phyloP scores from a whole-genome alignment of 1,140 invertebrate genomes.

The Eriocheir sinensis region DNA sequence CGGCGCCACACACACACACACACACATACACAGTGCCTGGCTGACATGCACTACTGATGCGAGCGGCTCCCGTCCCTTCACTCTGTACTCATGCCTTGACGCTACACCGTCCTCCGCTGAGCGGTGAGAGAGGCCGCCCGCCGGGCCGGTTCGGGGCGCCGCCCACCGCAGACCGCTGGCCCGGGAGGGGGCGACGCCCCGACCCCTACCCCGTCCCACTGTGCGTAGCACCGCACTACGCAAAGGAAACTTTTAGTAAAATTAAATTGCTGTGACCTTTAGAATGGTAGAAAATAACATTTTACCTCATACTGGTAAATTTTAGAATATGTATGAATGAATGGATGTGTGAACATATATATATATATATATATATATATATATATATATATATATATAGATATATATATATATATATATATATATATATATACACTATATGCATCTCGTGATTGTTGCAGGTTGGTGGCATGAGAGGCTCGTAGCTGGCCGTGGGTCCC shows the following conservation, averaged over 20 bases:
- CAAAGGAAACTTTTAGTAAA: neutral
- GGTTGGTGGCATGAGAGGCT: neutral
- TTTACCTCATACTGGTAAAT: neutral
- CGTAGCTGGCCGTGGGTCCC: neutral
- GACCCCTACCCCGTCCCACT: neutral
- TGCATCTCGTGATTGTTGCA: no score
- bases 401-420: no score
- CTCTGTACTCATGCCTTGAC: no score
- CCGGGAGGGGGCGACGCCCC: neutral
- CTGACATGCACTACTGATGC: neutral
- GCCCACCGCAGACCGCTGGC: no score
- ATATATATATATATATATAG: no score
- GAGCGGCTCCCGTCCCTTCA: neutral
- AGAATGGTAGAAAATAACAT: neutral
- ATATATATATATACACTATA: no score
- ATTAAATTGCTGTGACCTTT: neutral
- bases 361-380: no score
- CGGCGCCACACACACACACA: constrained; percentile 7
- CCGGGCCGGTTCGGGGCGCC: no score
- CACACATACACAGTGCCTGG: neutral
- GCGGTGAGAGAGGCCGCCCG: no score
- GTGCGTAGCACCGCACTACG: neutral
- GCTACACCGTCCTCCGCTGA: no score
- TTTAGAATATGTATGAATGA: no score
- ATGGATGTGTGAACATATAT: neutral